phyloP scores from a whole-genome alignment of 2,797 vertebrate species.

The Sarcophilus harrisii region DNA sequence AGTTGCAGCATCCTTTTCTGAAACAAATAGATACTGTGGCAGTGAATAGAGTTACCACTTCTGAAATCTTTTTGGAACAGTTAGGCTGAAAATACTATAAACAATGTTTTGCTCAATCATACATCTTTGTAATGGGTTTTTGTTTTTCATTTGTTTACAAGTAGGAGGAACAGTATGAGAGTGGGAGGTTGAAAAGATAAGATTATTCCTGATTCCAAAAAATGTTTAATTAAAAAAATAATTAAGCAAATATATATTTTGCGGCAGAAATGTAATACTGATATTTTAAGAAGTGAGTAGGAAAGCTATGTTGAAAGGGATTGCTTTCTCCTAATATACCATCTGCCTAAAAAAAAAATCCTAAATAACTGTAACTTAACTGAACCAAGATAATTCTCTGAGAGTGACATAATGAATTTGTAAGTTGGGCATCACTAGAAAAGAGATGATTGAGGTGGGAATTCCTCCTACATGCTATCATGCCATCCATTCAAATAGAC shows the following conservation, averaged over 20 bases:
- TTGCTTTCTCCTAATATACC: neutral
- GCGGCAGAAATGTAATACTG: neutral
- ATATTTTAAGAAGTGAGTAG: neutral
- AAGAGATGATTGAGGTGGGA: neutral
- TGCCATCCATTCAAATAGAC: neutral
- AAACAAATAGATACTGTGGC: constrained; percentile 7
- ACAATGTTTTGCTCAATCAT: neutral
- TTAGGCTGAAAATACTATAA: neutral
- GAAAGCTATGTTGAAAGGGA: neutral
- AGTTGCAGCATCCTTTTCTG: neutral
- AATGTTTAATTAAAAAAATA: neutral
- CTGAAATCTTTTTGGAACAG: neutral
- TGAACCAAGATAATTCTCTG: neutral
- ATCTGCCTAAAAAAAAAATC: neutral
- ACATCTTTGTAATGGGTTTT: neutral
- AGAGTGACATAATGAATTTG: neutral
- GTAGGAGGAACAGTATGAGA: neutral
- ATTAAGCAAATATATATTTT: neutral
- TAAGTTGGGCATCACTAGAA: neutral
- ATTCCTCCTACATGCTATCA: neutral
- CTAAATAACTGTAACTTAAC: neutral
- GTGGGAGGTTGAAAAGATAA: neutral
- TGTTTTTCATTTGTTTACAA: neutral
- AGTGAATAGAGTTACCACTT: constrained; percentile 12
- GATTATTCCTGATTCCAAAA: neutral